Conservation (phyloP, 2,797 vertebrate genomes). For the Intellagama lesueurii region DNA sequence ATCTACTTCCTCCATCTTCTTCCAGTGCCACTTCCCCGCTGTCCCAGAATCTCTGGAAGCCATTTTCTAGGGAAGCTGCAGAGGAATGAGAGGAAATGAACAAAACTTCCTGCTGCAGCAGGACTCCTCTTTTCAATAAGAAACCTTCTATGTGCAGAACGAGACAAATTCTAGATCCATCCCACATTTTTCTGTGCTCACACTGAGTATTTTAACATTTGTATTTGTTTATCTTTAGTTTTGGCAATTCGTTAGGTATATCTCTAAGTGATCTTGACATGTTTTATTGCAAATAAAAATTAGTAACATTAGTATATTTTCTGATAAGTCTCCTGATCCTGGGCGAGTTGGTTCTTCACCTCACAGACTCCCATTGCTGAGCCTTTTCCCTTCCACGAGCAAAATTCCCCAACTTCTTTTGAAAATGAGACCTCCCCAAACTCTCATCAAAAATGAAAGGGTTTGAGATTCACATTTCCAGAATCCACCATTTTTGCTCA, state of each 20-base stretch:
- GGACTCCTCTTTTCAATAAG: not conserved
- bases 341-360: too few relatives aligned
- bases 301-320: conserved; percentile 50
- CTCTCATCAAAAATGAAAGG: too few relatives aligned
- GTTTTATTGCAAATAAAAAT: conserved; percentile 54
- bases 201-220: conserved; percentile 52
- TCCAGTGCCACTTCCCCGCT: not conserved
- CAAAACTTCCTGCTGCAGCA: not conserved
- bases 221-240: conserved; percentile 34
- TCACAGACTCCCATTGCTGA: too few relatives aligned
- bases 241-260: conserved; percentile 29
- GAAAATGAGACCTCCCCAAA: too few relatives aligned
- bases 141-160: not conserved
- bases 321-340: not conserved
- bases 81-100: not conserved
- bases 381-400: too few relatives aligned
- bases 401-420: too few relatives aligned
- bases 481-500: not conserved
- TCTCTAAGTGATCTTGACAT: conserved; percentile 35
- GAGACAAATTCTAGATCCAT: not conserved
- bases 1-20: not conserved
- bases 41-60: not conserved
- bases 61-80: not conserved
- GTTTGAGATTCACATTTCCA: too few relatives aligned
- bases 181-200: conserved; percentile 17